Percentiles rank a stretch among this genome's conserved stretches.
Conservation (phyloP, 2,797 vertebrate genomes). For the Amphiprion clarkii region DNA sequence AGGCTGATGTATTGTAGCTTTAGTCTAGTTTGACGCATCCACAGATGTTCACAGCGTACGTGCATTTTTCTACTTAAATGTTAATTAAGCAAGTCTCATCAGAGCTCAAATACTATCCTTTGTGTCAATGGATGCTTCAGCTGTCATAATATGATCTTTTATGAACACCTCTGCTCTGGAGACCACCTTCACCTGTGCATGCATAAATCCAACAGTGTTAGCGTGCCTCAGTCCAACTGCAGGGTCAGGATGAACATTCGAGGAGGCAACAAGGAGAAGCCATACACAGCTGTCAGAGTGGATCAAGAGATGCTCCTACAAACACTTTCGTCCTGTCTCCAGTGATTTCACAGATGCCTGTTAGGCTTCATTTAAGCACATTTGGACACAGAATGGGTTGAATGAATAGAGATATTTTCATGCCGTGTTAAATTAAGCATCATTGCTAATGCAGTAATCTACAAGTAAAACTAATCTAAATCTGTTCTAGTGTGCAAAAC, state of each 20-base stretch:
- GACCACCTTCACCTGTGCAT: constrained; percentile 1
- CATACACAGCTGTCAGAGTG: constrained; percentile 55
- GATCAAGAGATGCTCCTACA: constrained; percentile 46
- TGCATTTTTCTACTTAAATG: neutral
- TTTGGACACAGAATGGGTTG: constrained; percentile 30
- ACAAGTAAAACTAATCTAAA: constrained; percentile 2
- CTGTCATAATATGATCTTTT: neutral
- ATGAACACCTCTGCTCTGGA: neutral
- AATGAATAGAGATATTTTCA: constrained; percentile 27
- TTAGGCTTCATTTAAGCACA: constrained; percentile 37
- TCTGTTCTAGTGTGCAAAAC: neutral
- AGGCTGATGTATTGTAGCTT: constrained; percentile 35
- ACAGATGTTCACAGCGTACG: constrained; percentile 2
- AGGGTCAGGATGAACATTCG: constrained; percentile 23
- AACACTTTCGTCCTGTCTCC: constrained; percentile 50
- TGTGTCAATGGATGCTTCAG: neutral
- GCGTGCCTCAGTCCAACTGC: neutral
- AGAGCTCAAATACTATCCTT: neutral
- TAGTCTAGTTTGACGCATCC: neutral
- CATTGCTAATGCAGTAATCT: constrained; percentile 3
- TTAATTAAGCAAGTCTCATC: neutral
- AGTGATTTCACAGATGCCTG: constrained; percentile 49
- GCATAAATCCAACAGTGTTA: constrained; percentile 1
- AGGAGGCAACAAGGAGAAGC: constrained; percentile 43
- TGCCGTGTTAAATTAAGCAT: constrained; percentile 18